A percentile compares a stretch with the other conserved stretches of the same genome.
phyloP scores from a whole-genome alignment of 1,140 invertebrate species.

The Hormaphis cornu region DNA sequence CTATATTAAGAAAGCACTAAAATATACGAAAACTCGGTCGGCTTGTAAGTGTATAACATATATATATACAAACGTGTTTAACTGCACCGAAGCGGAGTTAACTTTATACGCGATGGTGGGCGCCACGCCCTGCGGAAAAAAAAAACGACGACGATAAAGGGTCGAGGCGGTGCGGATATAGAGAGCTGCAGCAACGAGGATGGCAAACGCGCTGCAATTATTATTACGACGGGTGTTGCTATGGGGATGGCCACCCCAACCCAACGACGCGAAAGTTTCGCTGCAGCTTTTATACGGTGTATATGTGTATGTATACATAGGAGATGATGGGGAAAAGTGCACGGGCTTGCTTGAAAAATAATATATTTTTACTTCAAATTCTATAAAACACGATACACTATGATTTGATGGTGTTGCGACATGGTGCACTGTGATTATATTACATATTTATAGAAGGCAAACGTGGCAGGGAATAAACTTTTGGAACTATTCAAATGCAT shows the following conservation, averaged over 20 bases:
- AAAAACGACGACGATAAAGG: neutral
- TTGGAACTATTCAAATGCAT: no score
- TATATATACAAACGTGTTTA: no score
- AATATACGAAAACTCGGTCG: neutral
- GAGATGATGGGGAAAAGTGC: no score
- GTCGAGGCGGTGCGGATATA: neutral
- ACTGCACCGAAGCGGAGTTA: neutral
- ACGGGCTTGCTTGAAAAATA: no score
- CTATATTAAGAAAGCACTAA: no score
- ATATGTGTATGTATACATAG: no score
- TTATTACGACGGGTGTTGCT: conserved; percentile 11
- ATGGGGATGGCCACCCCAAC: conserved; percentile 25
- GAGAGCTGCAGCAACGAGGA: neutral
- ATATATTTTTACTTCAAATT: no score
- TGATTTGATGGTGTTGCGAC: no score
- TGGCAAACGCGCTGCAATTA: neutral
- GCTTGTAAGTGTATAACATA: neutral
- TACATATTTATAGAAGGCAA: no score
- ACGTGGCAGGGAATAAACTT: no score
- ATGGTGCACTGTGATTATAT: no score
- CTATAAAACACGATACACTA: no score
- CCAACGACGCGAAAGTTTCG: neutral
- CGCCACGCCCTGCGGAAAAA: conserved; percentile 29
- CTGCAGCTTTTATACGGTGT: neutral
- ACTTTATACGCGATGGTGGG: conserved; percentile 5